Evolutionary conservation across 2,888 invertebrate species (phyloP).

Genomic region (Synergus laeviventris): DNA sequence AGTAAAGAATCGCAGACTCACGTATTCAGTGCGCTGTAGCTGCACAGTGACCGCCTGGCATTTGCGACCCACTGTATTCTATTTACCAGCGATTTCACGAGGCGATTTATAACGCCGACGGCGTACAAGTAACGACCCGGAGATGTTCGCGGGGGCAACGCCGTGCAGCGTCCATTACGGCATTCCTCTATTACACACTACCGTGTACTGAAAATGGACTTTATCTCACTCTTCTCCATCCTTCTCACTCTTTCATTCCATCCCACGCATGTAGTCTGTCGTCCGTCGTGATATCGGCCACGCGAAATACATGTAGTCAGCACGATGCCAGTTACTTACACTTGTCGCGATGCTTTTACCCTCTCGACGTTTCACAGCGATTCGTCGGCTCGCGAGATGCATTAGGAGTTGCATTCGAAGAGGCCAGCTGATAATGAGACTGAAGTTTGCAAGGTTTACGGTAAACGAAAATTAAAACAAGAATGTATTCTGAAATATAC

Average conservation of each 20-base stretch:
- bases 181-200: constrained; percentile 51
- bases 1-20: neutral
- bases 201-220: neutral
- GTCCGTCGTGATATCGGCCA: neutral
- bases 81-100: constrained; percentile 58
- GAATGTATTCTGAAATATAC: too few relatives aligned
- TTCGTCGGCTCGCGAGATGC: constrained; percentile 12
- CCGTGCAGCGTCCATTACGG: constrained; percentile 60
- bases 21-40: neutral
- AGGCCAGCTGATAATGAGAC: constrained; percentile 13
- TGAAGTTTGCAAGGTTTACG: too few relatives aligned
- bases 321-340: constrained; percentile 25
- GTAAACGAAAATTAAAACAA: too few relatives aligned
- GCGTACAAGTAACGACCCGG: constrained; percentile 57
- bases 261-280: constrained; percentile 18
- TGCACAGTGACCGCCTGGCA: constrained; percentile 49
- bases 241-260: neutral
- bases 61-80: constrained; percentile 54
- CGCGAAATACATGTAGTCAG: constrained; percentile 26
- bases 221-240: neutral
- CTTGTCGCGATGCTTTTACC: constrained; percentile 33
- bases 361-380: constrained; percentile 24
- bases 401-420: constrained; percentile 8
- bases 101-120: constrained; percentile 61
- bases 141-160: constrained; percentile 57